A percentile compares a stretch with the other conserved stretches of the same genome.
phyloP scores from a whole-genome alignment of 2,113 vertebrate species.

The Oncorhynchus masou region DNA sequence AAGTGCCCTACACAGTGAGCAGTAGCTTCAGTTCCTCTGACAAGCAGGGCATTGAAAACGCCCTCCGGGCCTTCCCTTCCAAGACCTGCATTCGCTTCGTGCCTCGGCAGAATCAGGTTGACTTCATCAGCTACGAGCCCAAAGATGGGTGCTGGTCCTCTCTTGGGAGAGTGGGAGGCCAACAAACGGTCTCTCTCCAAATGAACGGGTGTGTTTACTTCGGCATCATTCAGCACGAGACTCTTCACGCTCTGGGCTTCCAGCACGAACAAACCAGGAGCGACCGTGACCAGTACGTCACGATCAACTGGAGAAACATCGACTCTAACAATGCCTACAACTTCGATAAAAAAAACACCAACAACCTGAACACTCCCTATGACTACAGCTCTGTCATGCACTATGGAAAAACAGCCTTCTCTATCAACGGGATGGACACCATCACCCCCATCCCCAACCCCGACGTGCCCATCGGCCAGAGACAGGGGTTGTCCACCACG shows the following conservation, averaged over 20 bases:
- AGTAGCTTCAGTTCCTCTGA: slow-evolving; percentile 35
- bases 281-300: slow-evolving; percentile 59
- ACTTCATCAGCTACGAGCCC: slow-evolving; percentile 49
- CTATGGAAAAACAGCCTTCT: slow-evolving; percentile 35
- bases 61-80: slow-evolving; percentile 33
- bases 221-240: slow-evolving; percentile 60
- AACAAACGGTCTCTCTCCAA: slow-evolving; percentile 60
- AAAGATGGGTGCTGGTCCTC: slow-evolving; percentile 53
- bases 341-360: slow-evolving; percentile 35
- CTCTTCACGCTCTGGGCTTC: slow-evolving; percentile 67
- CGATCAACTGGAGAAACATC: slow-evolving; percentile 59
- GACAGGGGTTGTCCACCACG: slow-evolving; percentile 6
- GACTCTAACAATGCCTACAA: slow-evolving; percentile 26
- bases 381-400: slow-evolving; percentile 66
- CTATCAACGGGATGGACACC: slow-evolving; percentile 2
- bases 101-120: neutral
- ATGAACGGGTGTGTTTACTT: slow-evolving; percentile 33
- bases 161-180: slow-evolving; percentile 36
- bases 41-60: neutral
- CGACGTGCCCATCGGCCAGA: slow-evolving; percentile 25
- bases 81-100: slow-evolving; percentile 61
- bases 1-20: slow-evolving; percentile 35
- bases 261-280: slow-evolving; percentile 67
- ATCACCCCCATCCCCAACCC: slow-evolving; percentile 31
- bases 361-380: slow-evolving; percentile 49